Base-by-base conservation (phyloP, 2,888 invertebrate genomes). In the Boloria selene region DNA sequence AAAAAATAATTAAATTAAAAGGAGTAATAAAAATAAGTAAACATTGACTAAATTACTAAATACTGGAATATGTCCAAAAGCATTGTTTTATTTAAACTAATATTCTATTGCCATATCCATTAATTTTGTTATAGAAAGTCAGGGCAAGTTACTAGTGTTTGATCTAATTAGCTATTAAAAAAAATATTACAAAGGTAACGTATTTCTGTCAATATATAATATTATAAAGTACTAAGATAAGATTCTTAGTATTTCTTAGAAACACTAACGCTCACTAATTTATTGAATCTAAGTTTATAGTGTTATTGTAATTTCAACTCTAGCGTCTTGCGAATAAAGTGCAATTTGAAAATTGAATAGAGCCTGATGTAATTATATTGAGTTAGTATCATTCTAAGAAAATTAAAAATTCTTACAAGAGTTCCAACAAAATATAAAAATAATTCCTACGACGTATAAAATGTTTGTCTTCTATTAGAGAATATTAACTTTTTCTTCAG, bases 211-310 rank as follows among this genome's bases (percentile, higher is more conserved):
- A 45, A 56, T 44, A 38, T 38, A 7, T 10, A 10, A 45, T 44
- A 22, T 18, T 22, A 56, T 56, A 53, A 53, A 61, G 54, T 17
- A 45, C 53, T 47, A 49, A 63, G 50, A 44, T 50, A 49, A 38
- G 49, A 56, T 22, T 56, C 44, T 56, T 56, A 47, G n/a, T 56
- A 7, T 26, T 63, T 50, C 63, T 16, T 22, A 63, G 63, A 63
- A 56, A 26, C 16, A 63, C 54, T 56, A 26, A 50, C 18, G 50
- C 55, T 13, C 16, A 38, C 55, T 50, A 63, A 63, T 62, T 56
- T 56, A 56, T 56, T 44, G 55, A 56, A 13, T 56, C 42, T n/a
- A 44, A 38, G 18, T 44, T 14, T 4, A 17, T 14, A 22, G 4
- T 18, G 4, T 0, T 17, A 22, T 45, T 42, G 0, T 17, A 56